Conservation (phyloP, 2,113 vertebrate species). For the Balaeniceps rex region DNA sequence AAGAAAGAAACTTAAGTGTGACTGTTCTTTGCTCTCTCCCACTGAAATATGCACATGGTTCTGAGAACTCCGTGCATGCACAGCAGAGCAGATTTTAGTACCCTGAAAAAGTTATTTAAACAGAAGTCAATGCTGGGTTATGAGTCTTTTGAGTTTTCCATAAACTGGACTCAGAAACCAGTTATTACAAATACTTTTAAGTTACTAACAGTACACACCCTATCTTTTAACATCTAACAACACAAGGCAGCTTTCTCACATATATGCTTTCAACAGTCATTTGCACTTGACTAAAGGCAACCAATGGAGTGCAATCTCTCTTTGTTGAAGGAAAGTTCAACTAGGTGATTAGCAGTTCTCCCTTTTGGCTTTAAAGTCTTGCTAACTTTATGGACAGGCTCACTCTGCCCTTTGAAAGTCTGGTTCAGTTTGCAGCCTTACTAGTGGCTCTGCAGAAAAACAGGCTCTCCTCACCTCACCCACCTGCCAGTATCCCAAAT, state of each 20-base stretch:
- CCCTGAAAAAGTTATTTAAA: not conserved
- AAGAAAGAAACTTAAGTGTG: not conserved
- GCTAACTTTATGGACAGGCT: not conserved
- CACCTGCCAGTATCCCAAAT: not conserved
- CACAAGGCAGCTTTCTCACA: not conserved
- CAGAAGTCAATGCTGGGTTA: not conserved
- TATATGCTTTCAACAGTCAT: rapidly evolving
- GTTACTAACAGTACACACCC: not conserved
- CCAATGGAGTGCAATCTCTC: not conserved
- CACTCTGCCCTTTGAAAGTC: not conserved
- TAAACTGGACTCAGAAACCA: not conserved
- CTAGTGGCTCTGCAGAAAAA: not conserved
- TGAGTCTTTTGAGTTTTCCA: not conserved
- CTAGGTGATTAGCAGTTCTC: not conserved
- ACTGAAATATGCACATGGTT: rapidly evolving
- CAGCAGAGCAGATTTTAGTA: not conserved
- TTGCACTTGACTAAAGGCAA: not conserved
- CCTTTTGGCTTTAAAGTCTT: not conserved
- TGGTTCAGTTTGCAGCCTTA: not conserved
- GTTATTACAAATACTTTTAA: not conserved
- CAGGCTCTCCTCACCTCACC: not conserved
- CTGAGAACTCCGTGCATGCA: not conserved
- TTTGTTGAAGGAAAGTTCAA: not conserved
- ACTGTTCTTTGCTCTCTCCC: not conserved
- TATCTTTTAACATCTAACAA: not conserved